These are phyloP conservation scores for Hypotaenidia philippensis DNA, from an alignment of 2,797 vertebrate species.

Conservation along the genomic window DNA sequence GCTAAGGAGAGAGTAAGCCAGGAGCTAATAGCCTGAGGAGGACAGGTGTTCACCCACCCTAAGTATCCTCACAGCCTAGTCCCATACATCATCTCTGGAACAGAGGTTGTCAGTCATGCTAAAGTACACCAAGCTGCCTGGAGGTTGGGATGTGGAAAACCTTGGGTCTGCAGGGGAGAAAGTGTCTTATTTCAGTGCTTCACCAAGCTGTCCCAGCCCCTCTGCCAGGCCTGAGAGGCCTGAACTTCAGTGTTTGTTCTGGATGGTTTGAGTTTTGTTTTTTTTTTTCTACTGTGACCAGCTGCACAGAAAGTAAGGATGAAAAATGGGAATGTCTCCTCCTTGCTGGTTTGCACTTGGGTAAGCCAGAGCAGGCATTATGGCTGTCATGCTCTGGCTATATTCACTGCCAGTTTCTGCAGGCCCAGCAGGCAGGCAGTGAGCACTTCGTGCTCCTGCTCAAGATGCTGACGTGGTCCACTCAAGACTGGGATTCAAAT, in stretches of 20 bases:
- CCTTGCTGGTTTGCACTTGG: neutral
- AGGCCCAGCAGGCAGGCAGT: neutral
- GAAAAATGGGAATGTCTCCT: neutral
- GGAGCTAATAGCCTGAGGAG: neutral
- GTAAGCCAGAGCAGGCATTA: neutral
- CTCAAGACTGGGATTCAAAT: neutral
- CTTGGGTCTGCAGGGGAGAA: neutral
- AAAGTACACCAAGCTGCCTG: neutral
- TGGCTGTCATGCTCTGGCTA: neutral
- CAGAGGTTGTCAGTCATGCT: neutral
- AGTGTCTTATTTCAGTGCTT: neutral
- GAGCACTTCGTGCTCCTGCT: neutral
- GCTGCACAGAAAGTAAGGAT: neutral
- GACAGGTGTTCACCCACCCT: neutral
- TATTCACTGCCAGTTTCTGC: neutral
- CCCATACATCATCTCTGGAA: neutral
- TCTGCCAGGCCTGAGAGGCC: neutral
- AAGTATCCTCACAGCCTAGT: neutral
- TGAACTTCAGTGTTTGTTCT: neutral
- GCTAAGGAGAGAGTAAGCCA: neutral
- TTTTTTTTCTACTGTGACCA: neutral
- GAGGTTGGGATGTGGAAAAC: neutral
- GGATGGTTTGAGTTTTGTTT: neutral
- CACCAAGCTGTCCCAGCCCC: neutral
- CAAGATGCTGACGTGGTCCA: neutral